Conservation (phyloP, 1,140 invertebrate genomes). For the Solen grandis region DNA sequence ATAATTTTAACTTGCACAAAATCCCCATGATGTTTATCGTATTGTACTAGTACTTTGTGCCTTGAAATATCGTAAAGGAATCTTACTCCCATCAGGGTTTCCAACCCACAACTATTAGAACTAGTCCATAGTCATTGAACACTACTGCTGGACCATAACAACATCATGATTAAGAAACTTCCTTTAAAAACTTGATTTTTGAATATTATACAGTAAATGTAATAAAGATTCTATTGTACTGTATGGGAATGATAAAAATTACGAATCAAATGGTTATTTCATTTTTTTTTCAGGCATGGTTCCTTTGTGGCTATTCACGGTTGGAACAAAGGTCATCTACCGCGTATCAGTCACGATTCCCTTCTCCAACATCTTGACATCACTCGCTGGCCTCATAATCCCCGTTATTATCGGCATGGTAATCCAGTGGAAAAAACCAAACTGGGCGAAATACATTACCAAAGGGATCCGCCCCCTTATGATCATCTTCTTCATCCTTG, state of each 20-base stretch:
- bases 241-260: not conserved
- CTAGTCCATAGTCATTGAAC: too few relatives aligned
- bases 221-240: not conserved
- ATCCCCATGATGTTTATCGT: too few relatives aligned
- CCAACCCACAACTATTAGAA: too few relatives aligned
- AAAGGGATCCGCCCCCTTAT: conserved; percentile 86
- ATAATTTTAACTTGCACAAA: too few relatives aligned
- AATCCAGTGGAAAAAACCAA: conserved; percentile 83
- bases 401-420: conserved; percentile 91
- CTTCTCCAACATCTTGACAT: conserved; percentile 88
- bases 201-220: not conserved
- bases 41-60: too few relatives aligned
- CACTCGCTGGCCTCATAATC: conserved; percentile 90
- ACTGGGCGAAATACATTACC: conserved; percentile 63
- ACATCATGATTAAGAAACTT: not conserved
- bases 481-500: conserved; percentile 90
- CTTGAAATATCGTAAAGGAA: too few relatives aligned
- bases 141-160: too few relatives aligned
- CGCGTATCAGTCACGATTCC: conserved; percentile 86
- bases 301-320: conserved; percentile 95
- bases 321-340: conserved; percentile 88
- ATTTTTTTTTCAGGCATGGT: conserved; percentile 88
- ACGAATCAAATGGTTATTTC: too few relatives aligned
- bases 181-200: conserved; percentile 9
- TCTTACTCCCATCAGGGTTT: too few relatives aligned